Conservation (phyloP, 2,888 invertebrate species). For the Helicoverpa assulta region DNA sequence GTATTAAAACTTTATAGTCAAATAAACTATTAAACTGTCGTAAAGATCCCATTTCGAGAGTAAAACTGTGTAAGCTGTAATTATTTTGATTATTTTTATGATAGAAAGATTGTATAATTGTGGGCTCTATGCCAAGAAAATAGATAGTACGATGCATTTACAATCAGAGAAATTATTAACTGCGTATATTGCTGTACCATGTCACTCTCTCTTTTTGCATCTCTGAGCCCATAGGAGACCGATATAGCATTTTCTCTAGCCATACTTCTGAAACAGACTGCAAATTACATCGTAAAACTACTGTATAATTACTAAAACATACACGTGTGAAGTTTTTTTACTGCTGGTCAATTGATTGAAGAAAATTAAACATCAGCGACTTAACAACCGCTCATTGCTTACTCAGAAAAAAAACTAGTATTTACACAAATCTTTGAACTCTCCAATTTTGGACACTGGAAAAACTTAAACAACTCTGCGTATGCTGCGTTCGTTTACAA, state of each 20-base stretch:
- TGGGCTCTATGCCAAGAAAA: slow-evolving; percentile 28
- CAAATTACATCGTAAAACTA: not conserved
- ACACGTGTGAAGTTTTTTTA: no score
- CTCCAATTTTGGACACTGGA: no score
- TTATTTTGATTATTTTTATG: slow-evolving; percentile 52
- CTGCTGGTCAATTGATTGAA: not conserved
- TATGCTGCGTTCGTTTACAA: no score
- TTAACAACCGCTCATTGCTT: no score
- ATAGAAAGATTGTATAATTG: slow-evolving; percentile 31
- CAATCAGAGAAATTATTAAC: slow-evolving; percentile 19
- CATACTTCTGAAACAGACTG: no score
- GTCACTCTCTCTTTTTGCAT: not conserved
- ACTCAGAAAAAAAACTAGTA: no score
- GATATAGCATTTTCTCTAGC: not conserved
- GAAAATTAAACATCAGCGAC: no score
- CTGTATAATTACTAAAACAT: not conserved
- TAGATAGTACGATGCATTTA: slow-evolving; percentile 2
- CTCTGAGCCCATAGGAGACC: not conserved
- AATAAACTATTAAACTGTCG: slow-evolving; percentile 54
- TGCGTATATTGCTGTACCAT: not conserved
- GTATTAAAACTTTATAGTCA: slow-evolving; percentile 46
- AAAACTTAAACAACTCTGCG: no score
- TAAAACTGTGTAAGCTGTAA: slow-evolving; percentile 43
- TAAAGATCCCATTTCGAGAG: slow-evolving; percentile 42
- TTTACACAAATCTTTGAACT: no score